Evolutionary conservation across 1,140 invertebrate genomes (phyloP).

Genomic region (Ooceraea biroi): DNA sequence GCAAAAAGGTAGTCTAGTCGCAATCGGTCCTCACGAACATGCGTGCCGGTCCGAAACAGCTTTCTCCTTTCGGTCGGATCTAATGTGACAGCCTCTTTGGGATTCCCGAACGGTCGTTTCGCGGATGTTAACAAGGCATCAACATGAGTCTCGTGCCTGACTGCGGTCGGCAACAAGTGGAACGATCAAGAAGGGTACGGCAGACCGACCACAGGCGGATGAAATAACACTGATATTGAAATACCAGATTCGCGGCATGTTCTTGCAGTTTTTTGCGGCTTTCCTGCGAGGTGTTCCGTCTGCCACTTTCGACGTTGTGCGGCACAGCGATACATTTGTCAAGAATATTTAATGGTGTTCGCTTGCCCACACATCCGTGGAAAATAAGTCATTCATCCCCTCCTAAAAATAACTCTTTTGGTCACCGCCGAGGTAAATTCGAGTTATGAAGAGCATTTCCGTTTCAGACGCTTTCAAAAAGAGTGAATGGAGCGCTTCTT

Average conservation of each 20-base stretch:
- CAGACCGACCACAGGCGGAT: constrained; percentile 43
- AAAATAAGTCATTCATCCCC: not conserved
- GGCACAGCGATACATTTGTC: not conserved
- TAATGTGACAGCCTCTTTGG: constrained; percentile 83
- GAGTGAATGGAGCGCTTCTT: not conserved
- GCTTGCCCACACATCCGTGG: not conserved
- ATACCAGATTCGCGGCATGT: constrained; percentile 70
- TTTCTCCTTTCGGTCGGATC: constrained; percentile 63
- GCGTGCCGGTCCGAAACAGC: constrained; percentile 45
- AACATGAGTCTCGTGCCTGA: constrained; percentile 83
- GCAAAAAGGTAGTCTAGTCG: constrained; percentile 16
- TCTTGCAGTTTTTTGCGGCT: constrained; percentile 64
- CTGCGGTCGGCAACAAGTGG: constrained; percentile 77
- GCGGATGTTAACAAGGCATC: constrained; percentile 86
- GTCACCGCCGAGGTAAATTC: not conserved
- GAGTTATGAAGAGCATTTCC: constrained; percentile 77
- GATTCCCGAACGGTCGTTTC: constrained; percentile 84
- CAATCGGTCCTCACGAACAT: constrained; percentile 46
- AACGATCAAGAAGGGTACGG: constrained; percentile 72
- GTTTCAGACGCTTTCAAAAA: constrained; percentile 57
- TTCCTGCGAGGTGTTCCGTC: constrained; percentile 28
- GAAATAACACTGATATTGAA: constrained; percentile 65
- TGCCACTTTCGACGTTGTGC: constrained; percentile 2
- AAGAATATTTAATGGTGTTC: not conserved
- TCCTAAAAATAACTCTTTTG: not conserved